Evolutionary conservation across 2,797 vertebrate genomes (phyloP), one percentile per base, ranked within the genome.

Genomic region (Sylvilagus floridanus): DNA sequence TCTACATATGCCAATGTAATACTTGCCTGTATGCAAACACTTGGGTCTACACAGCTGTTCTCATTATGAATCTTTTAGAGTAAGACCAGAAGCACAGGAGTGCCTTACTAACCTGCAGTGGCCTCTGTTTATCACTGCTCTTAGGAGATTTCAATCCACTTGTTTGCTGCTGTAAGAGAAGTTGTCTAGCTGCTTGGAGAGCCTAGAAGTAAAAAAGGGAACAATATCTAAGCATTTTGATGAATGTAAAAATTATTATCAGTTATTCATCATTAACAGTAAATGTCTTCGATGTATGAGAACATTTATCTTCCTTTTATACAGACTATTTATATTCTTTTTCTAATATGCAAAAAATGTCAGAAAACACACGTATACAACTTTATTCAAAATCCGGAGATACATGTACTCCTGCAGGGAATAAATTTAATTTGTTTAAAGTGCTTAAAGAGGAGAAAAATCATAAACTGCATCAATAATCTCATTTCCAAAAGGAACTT

Each of bases 111-210:
- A 99, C 99, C 99, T 99, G 99, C 98, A 99, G 98, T 98, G 99
- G 99, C 99, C 99, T 99, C 98, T 99, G 99, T 98, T 99, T 99
- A 98, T 99, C 99, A 98, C 99, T 99, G 98, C 98, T 99, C 98
- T 99, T 99, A 98, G 99, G 99, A 99, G 99, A 99, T 98, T 99
- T 99, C 98, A 99, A 98, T 98, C 99, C 99, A 99, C 99, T 99
- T 98, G 99, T 99, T 99, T 99, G 99, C 98, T 99, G 99, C 98
- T 99, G 99, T 98, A 99, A 98, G 98, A 99, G 99, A 99, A 99
- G 99, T 98, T 99, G 99, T 98, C 99, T 99, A 97, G 99, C 99
- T 98, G 99, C 99, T 98, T 99, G 99, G 98, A 99, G 98, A 97
- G 99, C 99, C 99, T 99, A 98, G 69, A 97, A 98, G 95, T 84